Evolutionary conservation across 2,113 vertebrate genomes (phyloP).

Genomic region (Sinocyclocheilus grahami): DNA sequence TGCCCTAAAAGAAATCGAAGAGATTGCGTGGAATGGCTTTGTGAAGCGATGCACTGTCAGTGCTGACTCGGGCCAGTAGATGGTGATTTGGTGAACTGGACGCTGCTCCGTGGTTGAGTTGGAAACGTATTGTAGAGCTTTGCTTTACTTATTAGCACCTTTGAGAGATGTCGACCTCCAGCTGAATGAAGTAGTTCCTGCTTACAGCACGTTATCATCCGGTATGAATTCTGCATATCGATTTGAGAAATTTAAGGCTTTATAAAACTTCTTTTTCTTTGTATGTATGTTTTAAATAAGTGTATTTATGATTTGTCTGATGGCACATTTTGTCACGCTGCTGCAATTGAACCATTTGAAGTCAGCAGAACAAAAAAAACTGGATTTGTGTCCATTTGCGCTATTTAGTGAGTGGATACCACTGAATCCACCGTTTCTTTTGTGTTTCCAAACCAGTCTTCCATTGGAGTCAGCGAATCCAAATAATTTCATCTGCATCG

Average conservation of each 20-base stretch:
- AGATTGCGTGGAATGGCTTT: background rate
- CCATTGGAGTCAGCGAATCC: background rate
- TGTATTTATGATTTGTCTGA: slow-evolving; percentile 77
- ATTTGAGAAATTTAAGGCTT: slow-evolving; percentile 62
- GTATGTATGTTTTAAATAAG: slow-evolving; percentile 67
- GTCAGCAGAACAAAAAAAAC: background rate
- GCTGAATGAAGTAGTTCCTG: background rate
- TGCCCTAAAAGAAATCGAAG: slow-evolving; percentile 10
- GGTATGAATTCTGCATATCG: slow-evolving; percentile 65
- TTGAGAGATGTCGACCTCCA: background rate
- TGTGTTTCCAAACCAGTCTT: slow-evolving; percentile 19
- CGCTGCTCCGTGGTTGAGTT: background rate
- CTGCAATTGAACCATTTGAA: background rate
- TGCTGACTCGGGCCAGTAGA: slow-evolving; percentile 64
- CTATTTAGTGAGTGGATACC: slow-evolving; percentile 50
- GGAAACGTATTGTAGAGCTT: slow-evolving; percentile 64
- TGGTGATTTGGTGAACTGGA: slow-evolving; percentile 57
- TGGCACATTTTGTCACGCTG: background rate
- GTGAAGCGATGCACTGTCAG: slow-evolving; percentile 50
- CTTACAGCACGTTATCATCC: background rate
- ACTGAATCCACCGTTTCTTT: background rate
- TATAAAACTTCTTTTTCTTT: slow-evolving; percentile 47
- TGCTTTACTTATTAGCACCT: slow-evolving; percentile 9
- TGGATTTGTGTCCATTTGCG: slow-evolving; percentile 56
- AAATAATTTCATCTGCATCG: background rate